Evolutionary conservation across 2,888 invertebrate genomes (phyloP), one percentile per base, ranked within the genome.

Genomic region (Parochlus steinenii): DNA sequence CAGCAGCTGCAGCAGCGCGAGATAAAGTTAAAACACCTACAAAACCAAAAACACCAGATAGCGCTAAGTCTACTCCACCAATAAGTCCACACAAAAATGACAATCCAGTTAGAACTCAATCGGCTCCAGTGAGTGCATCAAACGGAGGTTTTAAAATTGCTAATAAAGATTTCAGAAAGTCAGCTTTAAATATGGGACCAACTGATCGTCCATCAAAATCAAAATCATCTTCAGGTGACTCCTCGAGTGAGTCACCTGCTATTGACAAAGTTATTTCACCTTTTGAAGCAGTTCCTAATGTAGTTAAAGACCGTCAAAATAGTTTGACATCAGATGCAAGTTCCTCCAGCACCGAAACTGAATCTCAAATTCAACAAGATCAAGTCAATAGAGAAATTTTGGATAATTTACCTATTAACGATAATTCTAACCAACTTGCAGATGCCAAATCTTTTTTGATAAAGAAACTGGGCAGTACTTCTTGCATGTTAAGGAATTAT

Each of bases 101-200:
- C 38, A 26, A 43, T 5, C 39, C 42, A 23, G 46, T 47, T 42
- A 49, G 48, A 31, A 54, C n/a, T 46, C 39, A 48, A 46, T 53
- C 53, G n/a, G 62, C 65, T 40, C 62, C 62, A 46, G 62, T 62
- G 39, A 54, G 53, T 30, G 61, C 61, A 6, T 39, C 43, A 11
- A 24, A 15, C 39, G 42, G 46, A 15, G 42, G 50, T 14, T 43
- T 51, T 22, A 65, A 64, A 37, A 49, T 52, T 44, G 63, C 70
- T 15, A 78, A 78, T 51, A 78, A 79, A 55, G 77, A 77, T 50
- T 76, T 75, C 45, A 62, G 79, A 22, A 79, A 80, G 51, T 79
- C 78, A 0, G 71, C 72, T 1, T 51, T 79, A 10, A 80, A 79
- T 53, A 74, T 77, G 58, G 67, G 63, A 28, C 59, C 63, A 18